Conservation (phyloP, 2,888 invertebrate species). For the Drosophila acutilabella region DNA sequence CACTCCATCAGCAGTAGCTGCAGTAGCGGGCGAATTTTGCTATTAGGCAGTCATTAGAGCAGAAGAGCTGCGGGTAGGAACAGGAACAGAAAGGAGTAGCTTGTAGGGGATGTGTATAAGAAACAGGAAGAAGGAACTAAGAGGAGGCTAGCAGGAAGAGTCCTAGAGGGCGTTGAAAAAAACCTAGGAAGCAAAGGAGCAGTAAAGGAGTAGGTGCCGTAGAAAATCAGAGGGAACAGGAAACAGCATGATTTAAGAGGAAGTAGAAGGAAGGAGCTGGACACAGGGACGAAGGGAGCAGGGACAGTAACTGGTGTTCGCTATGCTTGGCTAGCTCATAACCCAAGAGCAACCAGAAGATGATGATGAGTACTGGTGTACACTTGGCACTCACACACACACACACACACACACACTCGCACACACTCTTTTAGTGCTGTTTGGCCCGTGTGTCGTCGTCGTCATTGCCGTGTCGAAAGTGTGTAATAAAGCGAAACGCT, state of each 20-base stretch:
- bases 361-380: slow-evolving; percentile 25
- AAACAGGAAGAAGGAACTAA: neutral
- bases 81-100: too few relatives aligned
- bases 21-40: slow-evolving; percentile 69
- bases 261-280: too few relatives aligned
- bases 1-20: slow-evolving; percentile 2
- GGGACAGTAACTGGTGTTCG: slow-evolving; percentile 16
- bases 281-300: neutral
- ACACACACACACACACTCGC: neutral
- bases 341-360: slow-evolving; percentile 37
- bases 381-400: slow-evolving; percentile 26
- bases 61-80: slow-evolving; percentile 52
- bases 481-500: slow-evolving; percentile 80
- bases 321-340: slow-evolving; percentile 62
- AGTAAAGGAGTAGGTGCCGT: too few relatives aligned
- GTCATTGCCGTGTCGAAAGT: slow-evolving; percentile 75
- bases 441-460: slow-evolving; percentile 7
- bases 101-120: neutral
- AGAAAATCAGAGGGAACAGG: too few relatives aligned
- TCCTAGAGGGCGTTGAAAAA: too few relatives aligned
- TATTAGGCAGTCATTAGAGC: slow-evolving; percentile 80
- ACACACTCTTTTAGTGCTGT: slow-evolving; percentile 8
- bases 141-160: neutral
- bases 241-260: too few relatives aligned
- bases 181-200: too few relatives aligned